Percentiles rank a stretch among this genome's conserved stretches.
Evolutionary conservation across 2,797 vertebrate species (phyloP).

Genomic region (Spatula versicolor): DNA sequence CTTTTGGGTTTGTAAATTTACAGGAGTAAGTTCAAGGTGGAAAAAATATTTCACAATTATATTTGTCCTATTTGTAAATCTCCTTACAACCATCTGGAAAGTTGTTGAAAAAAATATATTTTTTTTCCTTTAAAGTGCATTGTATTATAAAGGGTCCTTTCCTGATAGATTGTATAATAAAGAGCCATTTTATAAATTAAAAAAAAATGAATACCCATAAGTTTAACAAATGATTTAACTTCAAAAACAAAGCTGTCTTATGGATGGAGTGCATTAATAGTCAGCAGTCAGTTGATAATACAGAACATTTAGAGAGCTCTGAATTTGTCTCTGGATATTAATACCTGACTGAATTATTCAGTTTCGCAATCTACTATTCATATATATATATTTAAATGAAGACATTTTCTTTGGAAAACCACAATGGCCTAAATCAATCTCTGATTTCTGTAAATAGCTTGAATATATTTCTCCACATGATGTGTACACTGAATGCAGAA

Average conservation of each 20-base stretch:
- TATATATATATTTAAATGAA: not conserved
- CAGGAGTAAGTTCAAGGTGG: not conserved
- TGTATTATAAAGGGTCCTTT: not conserved
- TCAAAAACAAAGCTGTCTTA: not conserved
- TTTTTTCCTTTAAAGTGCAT: not conserved
- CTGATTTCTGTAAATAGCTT: slow-evolving; percentile 18
- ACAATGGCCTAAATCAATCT: not conserved
- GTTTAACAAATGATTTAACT: not conserved
- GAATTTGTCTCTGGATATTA: not conserved
- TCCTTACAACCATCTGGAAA: not conserved
- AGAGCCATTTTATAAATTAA: not conserved
- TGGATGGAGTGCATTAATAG: not conserved
- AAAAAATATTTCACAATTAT: not conserved
- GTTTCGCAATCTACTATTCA: not conserved
- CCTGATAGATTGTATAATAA: not conserved
- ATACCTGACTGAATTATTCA: slow-evolving; percentile 14
- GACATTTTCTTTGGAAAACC: slow-evolving; percentile 12
- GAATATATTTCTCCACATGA: not conserved
- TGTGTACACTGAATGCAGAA: not conserved
- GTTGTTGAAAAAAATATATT: not conserved
- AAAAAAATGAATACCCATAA: not conserved
- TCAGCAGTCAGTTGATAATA: not conserved
- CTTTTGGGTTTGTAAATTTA: not conserved
- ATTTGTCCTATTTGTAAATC: not conserved
- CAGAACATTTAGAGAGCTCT: not conserved